Evolutionary conservation across 2,113 vertebrate species (phyloP).

Genomic region (Seriola dumerili): DNA sequence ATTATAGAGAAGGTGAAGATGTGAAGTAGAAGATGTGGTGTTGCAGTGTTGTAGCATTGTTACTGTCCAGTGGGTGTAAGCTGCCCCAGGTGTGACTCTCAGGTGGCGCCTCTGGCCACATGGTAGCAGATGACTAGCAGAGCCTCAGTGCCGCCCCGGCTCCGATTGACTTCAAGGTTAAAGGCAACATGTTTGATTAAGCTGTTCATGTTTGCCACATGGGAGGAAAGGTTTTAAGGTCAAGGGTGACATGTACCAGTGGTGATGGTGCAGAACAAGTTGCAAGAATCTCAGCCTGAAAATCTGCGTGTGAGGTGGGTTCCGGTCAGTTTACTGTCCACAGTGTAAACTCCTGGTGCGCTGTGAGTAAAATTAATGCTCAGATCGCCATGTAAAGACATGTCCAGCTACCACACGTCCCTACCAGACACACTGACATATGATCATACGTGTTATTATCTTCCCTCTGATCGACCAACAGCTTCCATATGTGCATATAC

Average conservation of each 20-base stretch:
- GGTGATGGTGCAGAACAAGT: too few species aligned
- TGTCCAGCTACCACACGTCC: background rate
- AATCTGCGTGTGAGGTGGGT: background rate
- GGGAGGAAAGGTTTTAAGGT: slow-evolving; percentile 71
- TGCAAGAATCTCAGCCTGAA: background rate
- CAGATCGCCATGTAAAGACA: slow-evolving; percentile 5
- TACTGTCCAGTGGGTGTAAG: background rate
- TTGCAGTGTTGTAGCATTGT: background rate
- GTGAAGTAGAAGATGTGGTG: background rate
- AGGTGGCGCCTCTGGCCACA: background rate
- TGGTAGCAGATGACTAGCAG: slow-evolving; percentile 20
- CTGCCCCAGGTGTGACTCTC: background rate
- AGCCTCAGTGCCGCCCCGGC: background rate
- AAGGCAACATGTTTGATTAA: slow-evolving; percentile 72
- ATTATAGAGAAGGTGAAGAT: background rate
- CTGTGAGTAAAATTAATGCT: background rate
- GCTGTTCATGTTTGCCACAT: slow-evolving; percentile 53
- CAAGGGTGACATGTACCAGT: slow-evolving; percentile 77
- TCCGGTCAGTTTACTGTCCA: fast-evolving
- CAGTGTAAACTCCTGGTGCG: background rate
- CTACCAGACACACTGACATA: slow-evolving; percentile 46
- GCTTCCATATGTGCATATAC: slow-evolving; percentile 11
- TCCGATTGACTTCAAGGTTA: slow-evolving; percentile 79
- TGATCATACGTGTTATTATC: slow-evolving; percentile 52
- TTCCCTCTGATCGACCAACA: slow-evolving; percentile 39